A percentile compares a stretch with the other conserved stretches of the same genome.
Conservation (phyloP, 2,113 vertebrate genomes). For the Lathamus discolor region DNA sequence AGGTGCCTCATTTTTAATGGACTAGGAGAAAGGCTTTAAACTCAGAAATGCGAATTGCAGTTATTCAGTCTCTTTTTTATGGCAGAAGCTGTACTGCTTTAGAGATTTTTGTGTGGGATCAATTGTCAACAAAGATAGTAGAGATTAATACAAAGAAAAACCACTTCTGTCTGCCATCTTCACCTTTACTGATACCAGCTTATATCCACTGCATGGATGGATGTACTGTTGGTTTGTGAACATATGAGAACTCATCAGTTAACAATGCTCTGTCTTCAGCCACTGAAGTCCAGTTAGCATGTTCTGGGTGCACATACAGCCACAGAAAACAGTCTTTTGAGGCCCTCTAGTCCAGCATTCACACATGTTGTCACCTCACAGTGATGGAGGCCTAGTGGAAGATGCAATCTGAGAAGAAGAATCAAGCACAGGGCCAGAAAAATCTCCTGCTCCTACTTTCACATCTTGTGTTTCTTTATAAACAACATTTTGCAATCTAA, state of each 20-base stretch:
- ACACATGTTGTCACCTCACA: accelerated
- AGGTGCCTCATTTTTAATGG: not conserved
- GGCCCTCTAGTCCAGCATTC: not conserved
- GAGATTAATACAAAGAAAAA: not conserved
- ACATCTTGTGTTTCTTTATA: not conserved
- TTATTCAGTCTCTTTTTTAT: not conserved
- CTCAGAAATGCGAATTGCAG: not conserved
- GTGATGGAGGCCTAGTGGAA: not conserved
- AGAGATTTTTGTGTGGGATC: not conserved
- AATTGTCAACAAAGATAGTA: not conserved
- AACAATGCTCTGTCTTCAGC: not conserved
- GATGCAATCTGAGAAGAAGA: not conserved
- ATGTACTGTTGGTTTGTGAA: not conserved
- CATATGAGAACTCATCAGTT: not conserved
- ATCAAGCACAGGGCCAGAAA: not conserved
- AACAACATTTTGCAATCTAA: not conserved
- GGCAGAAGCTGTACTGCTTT: not conserved
- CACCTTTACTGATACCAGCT: not conserved
- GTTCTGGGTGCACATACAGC: not conserved
- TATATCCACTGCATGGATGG: not conserved
- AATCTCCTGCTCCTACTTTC: not conserved
- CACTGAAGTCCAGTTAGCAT: not conserved
- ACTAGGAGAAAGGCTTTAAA: not conserved
- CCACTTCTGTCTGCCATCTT: not conserved
- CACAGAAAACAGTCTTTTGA: not conserved